Conservation (phyloP, 1,140 invertebrate genomes). For the Diabrotica virgifera region DNA sequence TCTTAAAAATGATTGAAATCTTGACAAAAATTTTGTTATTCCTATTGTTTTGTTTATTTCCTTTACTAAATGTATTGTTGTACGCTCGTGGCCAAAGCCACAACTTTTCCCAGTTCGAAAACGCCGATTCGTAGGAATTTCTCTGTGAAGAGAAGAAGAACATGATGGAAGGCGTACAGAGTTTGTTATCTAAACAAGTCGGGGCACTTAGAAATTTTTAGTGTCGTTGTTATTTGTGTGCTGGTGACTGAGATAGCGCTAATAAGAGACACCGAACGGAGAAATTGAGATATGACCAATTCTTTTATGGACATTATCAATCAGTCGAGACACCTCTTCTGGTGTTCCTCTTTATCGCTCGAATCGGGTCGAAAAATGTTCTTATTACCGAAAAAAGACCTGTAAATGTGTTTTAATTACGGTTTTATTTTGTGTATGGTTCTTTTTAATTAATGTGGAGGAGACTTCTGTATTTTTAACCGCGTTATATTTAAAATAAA, state of each 20-base stretch:
- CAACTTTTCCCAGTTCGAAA: neutral
- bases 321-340: slow-evolving; percentile 7
- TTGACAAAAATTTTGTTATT: too few relatives aligned
- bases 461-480: too few relatives aligned
- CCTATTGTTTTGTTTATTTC: neutral
- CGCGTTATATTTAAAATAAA: too few relatives aligned
- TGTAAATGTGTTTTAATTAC: too few relatives aligned
- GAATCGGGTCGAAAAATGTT: too few relatives aligned
- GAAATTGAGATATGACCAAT: slow-evolving; percentile 16
- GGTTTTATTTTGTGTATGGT: too few relatives aligned
- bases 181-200: slow-evolving; percentile 17
- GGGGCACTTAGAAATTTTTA: slow-evolving; percentile 19
- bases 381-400: too few relatives aligned
- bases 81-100: neutral
- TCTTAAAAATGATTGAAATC: too few relatives aligned
- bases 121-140: neutral
- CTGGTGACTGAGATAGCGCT: slow-evolving; percentile 7
- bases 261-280: neutral
- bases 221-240: slow-evolving; percentile 11
- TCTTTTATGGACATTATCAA: slow-evolving; percentile 14
- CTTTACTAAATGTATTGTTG: neutral
- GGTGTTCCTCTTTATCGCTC: neutral
- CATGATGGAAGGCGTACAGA: slow-evolving; percentile 15
- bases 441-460: too few relatives aligned
- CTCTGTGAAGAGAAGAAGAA: slow-evolving; percentile 5